Evolutionary conservation across 1,140 invertebrate genomes (phyloP).

Genomic region (Neodiprion fabricii): DNA sequence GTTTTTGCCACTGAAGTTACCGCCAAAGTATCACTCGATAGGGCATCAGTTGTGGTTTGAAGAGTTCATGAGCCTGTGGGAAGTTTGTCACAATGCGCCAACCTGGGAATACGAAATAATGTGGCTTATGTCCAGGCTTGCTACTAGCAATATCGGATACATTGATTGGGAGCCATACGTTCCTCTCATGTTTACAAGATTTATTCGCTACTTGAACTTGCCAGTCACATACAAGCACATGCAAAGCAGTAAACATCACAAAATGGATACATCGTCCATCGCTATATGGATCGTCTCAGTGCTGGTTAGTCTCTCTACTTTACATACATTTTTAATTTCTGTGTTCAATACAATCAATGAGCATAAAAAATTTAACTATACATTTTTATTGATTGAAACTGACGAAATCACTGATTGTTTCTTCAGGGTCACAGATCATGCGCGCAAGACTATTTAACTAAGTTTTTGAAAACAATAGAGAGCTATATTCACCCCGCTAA

Average conservation of each 20-base stretch:
- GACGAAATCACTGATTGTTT: conserved; percentile 24
- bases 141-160: conserved; percentile 79
- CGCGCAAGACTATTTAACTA: conserved; percentile 77
- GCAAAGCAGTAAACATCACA: conserved; percentile 50
- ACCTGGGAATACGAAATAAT: conserved; percentile 77
- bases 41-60: conserved; percentile 85
- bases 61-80: conserved; percentile 82
- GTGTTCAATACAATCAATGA: not conserved
- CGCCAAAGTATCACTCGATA: conserved; percentile 67
- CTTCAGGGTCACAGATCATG: conserved; percentile 63
- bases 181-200: conserved; percentile 81
- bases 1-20: conserved; percentile 79
- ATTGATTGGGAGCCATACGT: conserved; percentile 89
- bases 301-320: conserved; percentile 56
- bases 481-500: conserved; percentile 93
- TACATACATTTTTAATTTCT: no score
- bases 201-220: conserved; percentile 78
- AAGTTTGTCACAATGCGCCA: conserved; percentile 73
- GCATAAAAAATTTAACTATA: conserved; percentile 19
- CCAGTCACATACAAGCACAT: conserved; percentile 78
- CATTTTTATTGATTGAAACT: conserved; percentile 15
- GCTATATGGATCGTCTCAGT: conserved; percentile 76
- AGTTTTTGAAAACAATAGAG: conserved; percentile 83
- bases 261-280: conserved; percentile 67
- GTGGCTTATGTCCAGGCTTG: conserved; percentile 75